Evolutionary conservation across 2,888 invertebrate species (phyloP), one percentile per base, ranked within the genome.

Genomic region (Calliopum simillimum): DNA sequence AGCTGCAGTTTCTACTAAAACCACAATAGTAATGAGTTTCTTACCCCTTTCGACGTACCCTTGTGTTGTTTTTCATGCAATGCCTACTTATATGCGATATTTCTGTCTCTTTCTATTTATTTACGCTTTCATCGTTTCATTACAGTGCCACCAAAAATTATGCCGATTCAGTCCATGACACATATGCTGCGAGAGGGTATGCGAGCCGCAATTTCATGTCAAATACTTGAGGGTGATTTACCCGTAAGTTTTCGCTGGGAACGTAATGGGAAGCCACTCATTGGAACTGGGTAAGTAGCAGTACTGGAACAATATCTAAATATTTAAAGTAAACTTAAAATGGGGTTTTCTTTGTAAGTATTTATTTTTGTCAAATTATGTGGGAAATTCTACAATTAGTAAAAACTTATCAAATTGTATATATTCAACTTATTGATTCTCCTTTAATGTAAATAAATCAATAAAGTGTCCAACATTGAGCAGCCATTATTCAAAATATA

Each of bases 191-290:
- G 92, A 53, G 94, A 95, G 87, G 94, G 94, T 70, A 93, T 95
- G 91, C 89, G 96, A 77, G 95, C 95, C 44, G 95, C 95, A 72
- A 95, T 96, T 83, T 93, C 95, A 76, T 96, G 96, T 85, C 94
- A 95, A 87, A 94, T 96, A 84, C 90, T 95, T 83, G 95, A 96
- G 87, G 96, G 97, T 23, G 97, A 97, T 88, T 90, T 95, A 79
- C 97, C 97, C 61, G 93, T 97, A 78, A 93, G 92, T 76, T 95
- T 97, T 87, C 91, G 93, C 67, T 98, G 97, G 97, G 94, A 94
- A 82, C 92, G 96, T 86, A 94, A 97, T 84, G 94, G 92, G 59
- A 93, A 93, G 82, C 89, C 92, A 5, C 90, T 95, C 78, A 89
- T 90, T 75, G 89, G 90, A 78, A 89, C 91, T 6, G 90, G 90